Percentiles rank a stretch among this genome's conserved stretches.
Conservation (phyloP, 2,113 vertebrate genomes). For the Podiceps cristatus region DNA sequence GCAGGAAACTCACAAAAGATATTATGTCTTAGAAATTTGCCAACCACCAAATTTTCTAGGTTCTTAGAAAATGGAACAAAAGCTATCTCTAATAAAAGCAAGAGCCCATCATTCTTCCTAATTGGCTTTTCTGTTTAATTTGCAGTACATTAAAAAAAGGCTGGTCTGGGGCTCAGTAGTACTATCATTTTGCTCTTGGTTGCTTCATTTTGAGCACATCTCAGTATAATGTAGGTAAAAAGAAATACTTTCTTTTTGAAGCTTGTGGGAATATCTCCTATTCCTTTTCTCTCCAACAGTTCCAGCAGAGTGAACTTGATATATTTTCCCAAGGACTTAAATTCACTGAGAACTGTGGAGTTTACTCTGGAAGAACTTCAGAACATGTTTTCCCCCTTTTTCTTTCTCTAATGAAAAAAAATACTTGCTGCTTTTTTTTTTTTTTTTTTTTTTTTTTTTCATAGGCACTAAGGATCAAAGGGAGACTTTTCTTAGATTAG, state of each 20-base stretch:
- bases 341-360: not conserved
- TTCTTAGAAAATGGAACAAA: not conserved
- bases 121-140: constrained; percentile 4
- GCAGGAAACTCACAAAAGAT: not conserved
- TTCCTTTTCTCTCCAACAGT: not conserved
- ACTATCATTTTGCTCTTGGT: not conserved
- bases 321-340: constrained; percentile 1
- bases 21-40: not conserved
- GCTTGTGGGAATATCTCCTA: not conserved
- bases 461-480: not conserved
- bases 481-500: not conserved
- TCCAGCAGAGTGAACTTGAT: not conserved
- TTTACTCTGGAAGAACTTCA: constrained; percentile 15
- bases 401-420: not conserved
- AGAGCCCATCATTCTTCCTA: not conserved
- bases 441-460: not conserved
- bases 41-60: not conserved
- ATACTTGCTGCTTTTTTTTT: not conserved
- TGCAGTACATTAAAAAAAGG: not conserved
- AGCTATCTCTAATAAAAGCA: not conserved
- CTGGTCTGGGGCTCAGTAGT: not conserved
- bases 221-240: not conserved
- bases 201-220: not conserved
- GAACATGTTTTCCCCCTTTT: not conserved
- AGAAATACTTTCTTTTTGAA: not conserved